Evolutionary conservation across 1,140 invertebrate species (phyloP).

Genomic region (Neuroterus valhalla): DNA sequence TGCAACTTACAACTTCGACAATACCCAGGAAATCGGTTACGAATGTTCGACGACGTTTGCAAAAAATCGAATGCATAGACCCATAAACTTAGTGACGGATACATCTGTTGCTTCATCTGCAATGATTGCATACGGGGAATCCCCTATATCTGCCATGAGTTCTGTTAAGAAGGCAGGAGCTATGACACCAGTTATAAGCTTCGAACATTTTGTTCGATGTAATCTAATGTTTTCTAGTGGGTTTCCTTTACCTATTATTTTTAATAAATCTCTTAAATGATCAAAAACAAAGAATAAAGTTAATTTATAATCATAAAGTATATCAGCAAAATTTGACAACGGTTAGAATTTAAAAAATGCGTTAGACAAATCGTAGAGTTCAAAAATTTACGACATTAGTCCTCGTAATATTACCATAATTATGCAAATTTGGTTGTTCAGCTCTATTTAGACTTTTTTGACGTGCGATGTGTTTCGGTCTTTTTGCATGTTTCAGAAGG

Average conservation of each 20-base stretch:
- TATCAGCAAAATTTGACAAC: background rate
- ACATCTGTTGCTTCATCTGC: conserved; percentile 37
- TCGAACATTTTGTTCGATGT: background rate
- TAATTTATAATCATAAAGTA: background rate
- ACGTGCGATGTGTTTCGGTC: background rate
- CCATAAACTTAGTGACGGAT: conserved; percentile 43
- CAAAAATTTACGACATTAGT: background rate
- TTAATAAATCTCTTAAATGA: background rate
- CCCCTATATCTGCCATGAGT: too few species aligned
- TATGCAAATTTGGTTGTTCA: too few species aligned
- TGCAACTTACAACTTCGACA: conserved; percentile 27
- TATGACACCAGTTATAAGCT: background rate
- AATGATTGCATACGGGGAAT: background rate
- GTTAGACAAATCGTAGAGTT: background rate
- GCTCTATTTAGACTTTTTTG: background rate
- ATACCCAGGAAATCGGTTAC: conserved; percentile 44
- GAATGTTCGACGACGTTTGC: conserved; percentile 14
- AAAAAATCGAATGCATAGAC: conserved; percentile 35
- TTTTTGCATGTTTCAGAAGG: background rate
- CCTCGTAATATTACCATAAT: too few species aligned
- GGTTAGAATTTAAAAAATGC: background rate
- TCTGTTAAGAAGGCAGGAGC: background rate
- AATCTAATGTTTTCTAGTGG: background rate
- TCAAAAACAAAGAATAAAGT: background rate
- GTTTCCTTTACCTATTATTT: background rate